Base-by-base conservation (phyloP, 2,113 vertebrate genomes). In the Carlito syrichta region DNA sequence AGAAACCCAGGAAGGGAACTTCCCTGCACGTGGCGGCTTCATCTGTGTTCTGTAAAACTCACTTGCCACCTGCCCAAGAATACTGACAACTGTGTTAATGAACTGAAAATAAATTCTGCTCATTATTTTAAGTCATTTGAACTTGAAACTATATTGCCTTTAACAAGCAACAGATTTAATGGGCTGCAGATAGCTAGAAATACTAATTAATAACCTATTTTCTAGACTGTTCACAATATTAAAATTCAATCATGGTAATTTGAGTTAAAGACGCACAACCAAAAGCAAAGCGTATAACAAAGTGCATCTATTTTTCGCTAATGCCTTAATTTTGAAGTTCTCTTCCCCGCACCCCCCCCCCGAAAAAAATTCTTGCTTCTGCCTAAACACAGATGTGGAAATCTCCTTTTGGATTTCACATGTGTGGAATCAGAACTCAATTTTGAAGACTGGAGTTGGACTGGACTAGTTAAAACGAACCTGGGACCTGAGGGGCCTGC, bases 41-140 rank as follows among this genome's bases (percentile, higher is more conserved):
- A 1, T 30, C 48, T 7, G 32, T 7, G 38, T 6, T 30, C 0
- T 43, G 38, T 85, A 58, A 94, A 14, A 63, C 50, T 76, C 20
- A 2, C 11, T 85, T n/a, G 16, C 54, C 12, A 73, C 9, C 54
- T 92, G 16, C 17, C 92, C 43, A 17, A 60, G 82, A 86, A 96
- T 10, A 81, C 5, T 79, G 77, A 94, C 78, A 73, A 45, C 20
- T 66, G 38, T 86, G 63, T 62, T 96, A 94, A 54, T 74, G 86
- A 95, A 63, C 14, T 5, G 27, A 87, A 92, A 90, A 82, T 52
- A 66, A 93, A 71, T 96, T 95, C 89, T 74, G n/a, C 89, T 97
- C 86, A 96, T 96, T 96, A 96, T 97, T 96, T 97, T 88, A 91
- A 95, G 71, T 50, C 83, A 90, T 92, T 90, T 97, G 86, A 95